Conservation (phyloP, 2,113 vertebrate species). For the Malurus cyaneus region DNA sequence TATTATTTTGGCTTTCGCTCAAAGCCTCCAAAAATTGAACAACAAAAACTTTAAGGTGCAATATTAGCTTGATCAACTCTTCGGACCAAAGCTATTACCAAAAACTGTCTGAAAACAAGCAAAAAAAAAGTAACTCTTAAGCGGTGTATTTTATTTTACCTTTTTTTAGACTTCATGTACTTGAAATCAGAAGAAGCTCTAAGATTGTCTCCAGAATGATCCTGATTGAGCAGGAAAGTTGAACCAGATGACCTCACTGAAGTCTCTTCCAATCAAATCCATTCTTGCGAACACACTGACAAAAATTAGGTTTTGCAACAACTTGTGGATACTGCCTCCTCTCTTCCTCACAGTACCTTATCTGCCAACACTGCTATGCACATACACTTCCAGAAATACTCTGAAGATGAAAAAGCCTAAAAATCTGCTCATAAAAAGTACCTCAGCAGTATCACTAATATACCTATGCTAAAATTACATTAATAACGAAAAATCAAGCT, state of each 20-base stretch:
- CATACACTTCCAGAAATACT: not conserved
- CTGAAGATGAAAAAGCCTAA: not conserved
- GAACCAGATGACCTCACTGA: not conserved
- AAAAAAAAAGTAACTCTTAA: not conserved
- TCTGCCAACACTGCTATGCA: not conserved
- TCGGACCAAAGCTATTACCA: accelerated
- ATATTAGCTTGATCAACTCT: not conserved
- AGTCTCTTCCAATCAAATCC: not conserved
- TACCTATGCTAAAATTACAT: not conserved
- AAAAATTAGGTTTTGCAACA: not conserved
- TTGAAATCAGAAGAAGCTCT: not conserved
- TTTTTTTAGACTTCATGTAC: not conserved
- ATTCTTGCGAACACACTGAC: not conserved
- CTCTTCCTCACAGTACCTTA: not conserved
- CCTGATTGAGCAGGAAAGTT: not conserved
- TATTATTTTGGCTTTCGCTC: not conserved
- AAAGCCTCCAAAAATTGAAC: not conserved
- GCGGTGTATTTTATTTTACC: not conserved
- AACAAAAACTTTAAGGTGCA: not conserved
- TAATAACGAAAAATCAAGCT: not conserved
- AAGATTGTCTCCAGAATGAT: not conserved
- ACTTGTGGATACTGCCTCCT: not conserved
- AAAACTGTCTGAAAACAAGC: not conserved
- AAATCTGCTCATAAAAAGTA: not conserved
- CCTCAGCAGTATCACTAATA: not conserved